phyloP scores from a whole-genome alignment of 2,113 vertebrate species.

The Lontra canadensis region DNA sequence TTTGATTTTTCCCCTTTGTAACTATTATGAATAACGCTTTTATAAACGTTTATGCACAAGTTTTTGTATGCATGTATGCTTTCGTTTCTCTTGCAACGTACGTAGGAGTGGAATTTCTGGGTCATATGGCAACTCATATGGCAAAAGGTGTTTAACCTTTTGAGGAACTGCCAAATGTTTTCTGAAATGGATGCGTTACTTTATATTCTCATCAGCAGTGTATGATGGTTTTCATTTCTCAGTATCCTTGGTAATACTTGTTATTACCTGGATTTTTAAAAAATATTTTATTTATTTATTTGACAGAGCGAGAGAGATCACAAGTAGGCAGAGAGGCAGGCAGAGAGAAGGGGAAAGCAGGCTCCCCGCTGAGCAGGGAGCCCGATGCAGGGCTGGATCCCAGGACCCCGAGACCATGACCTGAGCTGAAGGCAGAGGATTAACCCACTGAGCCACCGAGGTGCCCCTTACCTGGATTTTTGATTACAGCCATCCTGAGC shows the following conservation, averaged over 20 bases:
- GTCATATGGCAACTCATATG: background rate
- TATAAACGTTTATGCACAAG: background rate
- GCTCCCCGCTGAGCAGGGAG: too few species aligned
- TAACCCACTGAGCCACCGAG: too few species aligned
- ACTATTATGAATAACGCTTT: background rate
- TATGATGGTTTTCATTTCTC: background rate
- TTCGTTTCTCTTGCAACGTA: background rate
- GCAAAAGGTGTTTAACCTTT: background rate
- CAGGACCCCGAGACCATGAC: too few species aligned
- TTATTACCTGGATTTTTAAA: background rate
- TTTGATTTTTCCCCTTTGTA: background rate
- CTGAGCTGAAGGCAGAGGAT: too few species aligned
- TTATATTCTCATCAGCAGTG: background rate
- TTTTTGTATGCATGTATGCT: background rate
- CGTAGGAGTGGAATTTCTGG: background rate
- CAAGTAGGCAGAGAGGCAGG: too few species aligned
- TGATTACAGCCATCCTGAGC: background rate
- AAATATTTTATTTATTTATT: too few species aligned
- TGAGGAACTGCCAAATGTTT: background rate
- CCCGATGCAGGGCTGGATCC: too few species aligned
- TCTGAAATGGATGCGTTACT: background rate
- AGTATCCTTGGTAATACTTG: background rate
- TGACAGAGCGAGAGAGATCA: too few species aligned
- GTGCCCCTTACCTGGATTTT: background rate
- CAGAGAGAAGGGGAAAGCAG: too few species aligned